A percentile compares a stretch with the other conserved stretches of the same genome.
phyloP scores from a whole-genome alignment of 2,113 vertebrate species.

The Callopanchax toddi region DNA sequence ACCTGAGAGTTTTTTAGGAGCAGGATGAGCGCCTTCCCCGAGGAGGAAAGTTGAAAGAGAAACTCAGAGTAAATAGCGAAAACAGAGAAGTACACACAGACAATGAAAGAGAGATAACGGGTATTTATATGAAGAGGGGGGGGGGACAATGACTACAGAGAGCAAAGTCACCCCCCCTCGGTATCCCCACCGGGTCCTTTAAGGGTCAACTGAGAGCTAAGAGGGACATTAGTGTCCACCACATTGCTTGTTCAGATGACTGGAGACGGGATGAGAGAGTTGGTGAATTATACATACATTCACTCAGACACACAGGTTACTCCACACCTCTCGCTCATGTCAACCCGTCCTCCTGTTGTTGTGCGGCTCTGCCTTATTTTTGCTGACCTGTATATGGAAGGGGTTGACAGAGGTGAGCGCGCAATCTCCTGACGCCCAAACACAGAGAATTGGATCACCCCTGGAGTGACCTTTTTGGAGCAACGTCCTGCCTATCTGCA shows the following conservation, averaged over 20 bases:
- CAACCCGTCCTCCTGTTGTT: conserved; percentile 45
- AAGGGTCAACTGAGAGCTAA: conserved; percentile 62
- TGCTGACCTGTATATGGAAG: conserved; percentile 75
- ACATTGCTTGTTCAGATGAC: conserved; percentile 39
- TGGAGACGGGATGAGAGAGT: conserved; percentile 36
- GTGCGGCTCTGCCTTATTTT: conserved; percentile 72
- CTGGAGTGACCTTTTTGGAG: conserved; percentile 73
- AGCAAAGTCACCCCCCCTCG: conserved; percentile 66
- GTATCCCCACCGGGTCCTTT: conserved; percentile 37
- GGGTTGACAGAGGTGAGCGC: conserved; percentile 77
- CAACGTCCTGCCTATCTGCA: conserved; percentile 66
- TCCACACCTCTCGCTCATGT: conserved; percentile 26
- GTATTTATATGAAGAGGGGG: conserved; percentile 21
- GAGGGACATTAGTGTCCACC: conserved; percentile 42
- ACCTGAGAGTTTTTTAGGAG: conserved; percentile 19
- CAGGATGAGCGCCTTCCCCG: conserved; percentile 57
- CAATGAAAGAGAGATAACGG: conserved; percentile 54
- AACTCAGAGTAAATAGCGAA: conserved; percentile 16
- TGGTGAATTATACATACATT: conserved; percentile 61
- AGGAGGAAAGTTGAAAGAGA: conserved; percentile 55
- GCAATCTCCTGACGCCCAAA: conserved; percentile 75
- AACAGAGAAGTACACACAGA: conserved; percentile 43
- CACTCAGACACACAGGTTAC: conserved; percentile 46
- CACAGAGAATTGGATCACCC: conserved; percentile 81
- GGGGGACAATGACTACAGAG: conserved; percentile 60